phyloP scores from a whole-genome alignment of 2,113 vertebrate species.

The Eretmochelys imbricata region DNA sequence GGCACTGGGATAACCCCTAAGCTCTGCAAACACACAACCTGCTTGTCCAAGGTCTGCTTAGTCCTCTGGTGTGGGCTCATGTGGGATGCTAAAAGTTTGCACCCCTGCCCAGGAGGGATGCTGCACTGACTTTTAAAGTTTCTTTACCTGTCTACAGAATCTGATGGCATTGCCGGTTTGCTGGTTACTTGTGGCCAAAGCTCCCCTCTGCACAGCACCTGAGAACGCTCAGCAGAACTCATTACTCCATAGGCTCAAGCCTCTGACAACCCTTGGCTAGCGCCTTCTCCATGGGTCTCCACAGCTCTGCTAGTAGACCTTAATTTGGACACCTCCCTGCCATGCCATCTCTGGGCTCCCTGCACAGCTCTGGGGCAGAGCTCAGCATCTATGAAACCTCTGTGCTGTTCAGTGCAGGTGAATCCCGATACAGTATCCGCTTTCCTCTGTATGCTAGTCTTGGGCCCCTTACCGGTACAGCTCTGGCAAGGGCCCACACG shows the following conservation, averaged over 20 bases:
- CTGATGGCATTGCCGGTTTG: not conserved
- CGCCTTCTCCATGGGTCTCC: not conserved
- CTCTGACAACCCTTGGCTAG: not conserved
- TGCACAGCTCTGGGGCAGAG: not conserved
- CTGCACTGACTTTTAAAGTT: not conserved
- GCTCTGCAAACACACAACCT: not conserved
- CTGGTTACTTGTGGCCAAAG: no score
- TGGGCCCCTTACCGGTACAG: not conserved
- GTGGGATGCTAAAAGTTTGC: not conserved
- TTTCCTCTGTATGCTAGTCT: not conserved
- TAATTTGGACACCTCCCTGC: not conserved
- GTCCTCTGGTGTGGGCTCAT: not conserved
- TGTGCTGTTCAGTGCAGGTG: not conserved
- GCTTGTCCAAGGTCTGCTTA: not conserved
- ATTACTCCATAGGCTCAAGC: not conserved
- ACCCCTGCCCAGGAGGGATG: not conserved
- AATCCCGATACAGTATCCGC: not conserved
- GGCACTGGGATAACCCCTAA: not conserved
- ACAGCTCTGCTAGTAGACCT: not conserved
- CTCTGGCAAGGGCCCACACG: not conserved
- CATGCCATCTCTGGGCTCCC: not conserved
- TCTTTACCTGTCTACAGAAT: not conserved
- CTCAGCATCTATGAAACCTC: not conserved
- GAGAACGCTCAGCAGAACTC: not conserved
- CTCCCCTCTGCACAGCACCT: not conserved